A percentile compares a stretch with the other conserved stretches of the same genome.
Evolutionary conservation across 1,140 invertebrate species (phyloP).

Genomic region (Drosophila kohkoa): DNA sequence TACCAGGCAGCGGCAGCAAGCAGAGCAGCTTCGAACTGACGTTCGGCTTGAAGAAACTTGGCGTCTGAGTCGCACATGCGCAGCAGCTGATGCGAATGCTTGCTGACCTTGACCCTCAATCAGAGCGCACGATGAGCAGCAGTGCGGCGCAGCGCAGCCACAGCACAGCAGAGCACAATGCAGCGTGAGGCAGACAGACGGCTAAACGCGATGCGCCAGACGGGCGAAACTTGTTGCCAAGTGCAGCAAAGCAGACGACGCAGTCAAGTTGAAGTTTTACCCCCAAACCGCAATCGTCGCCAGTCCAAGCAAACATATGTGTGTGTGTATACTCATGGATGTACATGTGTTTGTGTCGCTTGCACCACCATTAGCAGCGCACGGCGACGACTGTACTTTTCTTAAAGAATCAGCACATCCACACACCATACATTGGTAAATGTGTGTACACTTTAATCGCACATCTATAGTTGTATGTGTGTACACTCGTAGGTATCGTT

Average conservation of each 20-base stretch:
- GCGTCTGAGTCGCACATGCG: constrained; percentile 63
- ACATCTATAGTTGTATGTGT: constrained; percentile 35
- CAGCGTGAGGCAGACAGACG: constrained; percentile 18
- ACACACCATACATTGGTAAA: constrained; percentile 12
- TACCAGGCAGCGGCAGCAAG: constrained; percentile 9
- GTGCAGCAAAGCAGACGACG: constrained; percentile 58
- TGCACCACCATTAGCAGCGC: constrained; percentile 68
- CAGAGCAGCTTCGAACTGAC: constrained; percentile 15
- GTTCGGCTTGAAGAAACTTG: constrained; percentile 33
- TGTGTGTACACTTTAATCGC: constrained; percentile 33
- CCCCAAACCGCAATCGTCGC: constrained; percentile 25
- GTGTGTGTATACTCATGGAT: background rate
- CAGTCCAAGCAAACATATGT: constrained; percentile 12
- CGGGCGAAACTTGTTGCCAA: constrained; percentile 71
- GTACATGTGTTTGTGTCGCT: constrained; percentile 47
- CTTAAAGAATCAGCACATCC: constrained; percentile 36
- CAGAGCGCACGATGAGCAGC: constrained; percentile 30
- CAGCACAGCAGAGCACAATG: background rate
- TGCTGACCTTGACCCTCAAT: constrained; percentile 82
- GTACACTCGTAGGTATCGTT: constrained; percentile 40
- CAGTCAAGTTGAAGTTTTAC: constrained; percentile 66
- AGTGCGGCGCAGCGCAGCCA: constrained; percentile 4
- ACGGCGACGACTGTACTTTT: constrained; percentile 70
- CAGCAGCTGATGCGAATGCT: constrained; percentile 75
- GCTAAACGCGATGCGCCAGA: constrained; percentile 36